Conservation (phyloP, 1,140 invertebrate genomes). For the Hermatobates lingyangjiaoensis region DNA sequence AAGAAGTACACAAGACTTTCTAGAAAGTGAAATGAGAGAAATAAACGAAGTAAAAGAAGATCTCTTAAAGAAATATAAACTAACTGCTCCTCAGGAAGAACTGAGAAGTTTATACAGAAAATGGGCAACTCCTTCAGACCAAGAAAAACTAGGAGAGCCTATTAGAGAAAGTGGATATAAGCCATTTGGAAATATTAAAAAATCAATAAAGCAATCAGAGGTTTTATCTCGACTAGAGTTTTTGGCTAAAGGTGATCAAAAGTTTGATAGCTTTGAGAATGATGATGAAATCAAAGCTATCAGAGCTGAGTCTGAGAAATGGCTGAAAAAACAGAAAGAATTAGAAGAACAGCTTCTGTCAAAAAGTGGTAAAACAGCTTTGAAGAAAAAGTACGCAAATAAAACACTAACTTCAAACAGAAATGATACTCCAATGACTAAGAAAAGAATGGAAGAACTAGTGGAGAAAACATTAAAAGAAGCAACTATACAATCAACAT, state of each 20-base stretch:
- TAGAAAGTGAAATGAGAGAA: neutral
- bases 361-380: neutral
- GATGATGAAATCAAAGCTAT: neutral
- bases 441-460: neutral
- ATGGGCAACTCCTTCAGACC: neutral
- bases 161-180: neutral
- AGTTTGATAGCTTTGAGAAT: neutral
- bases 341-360: neutral
- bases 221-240: neutral
- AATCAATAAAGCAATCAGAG: neutral
- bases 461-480: neutral
- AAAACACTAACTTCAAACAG: neutral
- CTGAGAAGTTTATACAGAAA: neutral
- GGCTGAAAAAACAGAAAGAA: neutral
- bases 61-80: neutral
- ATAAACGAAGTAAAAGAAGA: neutral
- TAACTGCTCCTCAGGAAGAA: neutral
- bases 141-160: neutral
- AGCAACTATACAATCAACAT: neutral
- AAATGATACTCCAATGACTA: neutral
- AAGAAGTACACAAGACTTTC: neutral
- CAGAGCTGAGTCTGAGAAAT: neutral
- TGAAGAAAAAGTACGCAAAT: neutral
- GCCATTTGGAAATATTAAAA: neutral
- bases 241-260: neutral